These are phyloP conservation scores for Pyrgilauda ruficollis DNA, from an alignment of 2,113 vertebrate species.

Conservation along the genomic window DNA sequence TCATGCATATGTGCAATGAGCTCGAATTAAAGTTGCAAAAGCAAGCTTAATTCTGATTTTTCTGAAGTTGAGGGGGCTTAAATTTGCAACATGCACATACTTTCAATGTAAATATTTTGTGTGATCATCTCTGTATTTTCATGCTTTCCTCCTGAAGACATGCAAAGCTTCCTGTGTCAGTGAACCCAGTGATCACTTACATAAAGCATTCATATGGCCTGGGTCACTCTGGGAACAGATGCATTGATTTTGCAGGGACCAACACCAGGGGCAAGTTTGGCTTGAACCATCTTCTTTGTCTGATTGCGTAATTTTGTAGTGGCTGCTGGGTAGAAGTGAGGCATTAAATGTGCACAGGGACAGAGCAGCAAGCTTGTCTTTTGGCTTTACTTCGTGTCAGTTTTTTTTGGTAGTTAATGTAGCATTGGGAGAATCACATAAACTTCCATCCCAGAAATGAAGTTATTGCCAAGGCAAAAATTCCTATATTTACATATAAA, in stretches of 20 bases:
- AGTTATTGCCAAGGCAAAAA: slow-evolving; percentile 65
- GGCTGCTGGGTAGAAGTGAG: neutral
- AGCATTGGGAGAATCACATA: slow-evolving; percentile 52
- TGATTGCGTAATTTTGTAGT: neutral
- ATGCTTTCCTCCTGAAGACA: neutral
- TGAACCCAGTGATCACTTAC: neutral
- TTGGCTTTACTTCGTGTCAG: neutral
- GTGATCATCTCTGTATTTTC: neutral
- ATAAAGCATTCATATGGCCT: neutral
- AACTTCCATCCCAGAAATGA: slow-evolving; percentile 51
- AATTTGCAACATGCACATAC: neutral
- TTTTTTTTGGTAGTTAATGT: slow-evolving; percentile 25
- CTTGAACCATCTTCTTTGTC: neutral
- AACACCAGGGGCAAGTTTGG: neutral
- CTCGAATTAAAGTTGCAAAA: slow-evolving; percentile 51
- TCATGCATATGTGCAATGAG: slow-evolving; percentile 41
- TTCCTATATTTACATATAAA: slow-evolving; percentile 75
- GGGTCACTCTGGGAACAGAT: neutral
- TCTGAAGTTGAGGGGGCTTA: neutral
- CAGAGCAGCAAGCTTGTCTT: slow-evolving; percentile 9
- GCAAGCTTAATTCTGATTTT: slow-evolving; percentile 11
- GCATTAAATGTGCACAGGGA: neutral
- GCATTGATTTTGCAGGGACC: neutral
- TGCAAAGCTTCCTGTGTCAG: neutral
- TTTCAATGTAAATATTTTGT: neutral